Evolutionary conservation across 2,113 vertebrate genomes (phyloP).

Genomic region (Burhinus bistriatus): DNA sequence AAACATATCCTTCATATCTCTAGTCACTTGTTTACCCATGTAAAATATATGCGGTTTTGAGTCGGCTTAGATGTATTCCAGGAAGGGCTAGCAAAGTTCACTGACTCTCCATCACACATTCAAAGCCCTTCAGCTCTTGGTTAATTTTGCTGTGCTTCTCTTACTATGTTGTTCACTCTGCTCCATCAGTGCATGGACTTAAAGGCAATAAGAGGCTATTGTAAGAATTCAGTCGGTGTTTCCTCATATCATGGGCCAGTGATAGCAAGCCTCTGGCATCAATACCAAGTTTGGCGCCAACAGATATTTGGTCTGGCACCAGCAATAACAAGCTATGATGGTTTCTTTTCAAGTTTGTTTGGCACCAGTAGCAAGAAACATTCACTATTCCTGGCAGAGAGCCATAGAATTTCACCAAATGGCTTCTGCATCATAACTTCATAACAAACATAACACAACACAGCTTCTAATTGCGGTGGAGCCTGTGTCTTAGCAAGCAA

Average conservation of each 20-base stretch:
- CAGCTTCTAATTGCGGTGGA: neutral
- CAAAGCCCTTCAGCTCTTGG: neutral
- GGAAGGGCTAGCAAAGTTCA: conserved; percentile 34
- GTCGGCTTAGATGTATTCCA: neutral
- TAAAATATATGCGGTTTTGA: neutral
- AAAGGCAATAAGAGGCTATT: neutral
- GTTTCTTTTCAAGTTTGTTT: conserved; percentile 63
- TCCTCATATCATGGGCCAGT: conserved; percentile 52
- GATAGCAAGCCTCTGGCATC: conserved; percentile 65
- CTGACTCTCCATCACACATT: neutral
- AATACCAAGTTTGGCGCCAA: conserved; percentile 47
- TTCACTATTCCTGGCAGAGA: conserved; percentile 39
- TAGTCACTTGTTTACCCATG: neutral
- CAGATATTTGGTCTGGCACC: conserved; percentile 62
- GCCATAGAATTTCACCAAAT: conserved; percentile 53
- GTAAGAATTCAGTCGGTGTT: neutral
- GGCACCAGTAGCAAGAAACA: conserved; percentile 49
- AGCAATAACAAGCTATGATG: conserved; percentile 57
- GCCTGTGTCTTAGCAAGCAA: neutral
- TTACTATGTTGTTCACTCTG: neutral
- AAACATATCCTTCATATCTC: conserved; percentile 26
- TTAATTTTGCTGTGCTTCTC: neutral
- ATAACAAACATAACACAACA: conserved; percentile 5
- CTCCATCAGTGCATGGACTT: neutral
- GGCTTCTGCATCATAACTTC: conserved; percentile 46